Evolutionary conservation across 2,888 invertebrate genomes (phyloP).

Genomic region (Trilocha varians): DNA sequence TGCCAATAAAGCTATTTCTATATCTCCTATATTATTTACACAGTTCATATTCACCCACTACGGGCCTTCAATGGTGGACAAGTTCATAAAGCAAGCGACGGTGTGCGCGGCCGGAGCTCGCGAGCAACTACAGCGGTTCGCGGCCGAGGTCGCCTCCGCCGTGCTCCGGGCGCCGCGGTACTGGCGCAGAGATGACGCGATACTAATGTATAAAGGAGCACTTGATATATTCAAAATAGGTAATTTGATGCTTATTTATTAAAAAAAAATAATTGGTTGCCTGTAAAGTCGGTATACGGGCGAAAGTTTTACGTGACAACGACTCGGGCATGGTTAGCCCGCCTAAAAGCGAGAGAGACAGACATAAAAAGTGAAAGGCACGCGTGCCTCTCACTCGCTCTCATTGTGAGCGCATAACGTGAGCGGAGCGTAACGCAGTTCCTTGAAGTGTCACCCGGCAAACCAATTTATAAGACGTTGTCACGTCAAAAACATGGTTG

Average conservation of each 20-base stretch:
- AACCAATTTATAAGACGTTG: no score
- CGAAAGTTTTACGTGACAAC: no score
- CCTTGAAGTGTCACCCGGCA: no score
- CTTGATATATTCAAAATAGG: slow-evolving; percentile 76
- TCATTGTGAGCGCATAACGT: no score
- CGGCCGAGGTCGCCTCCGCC: slow-evolving; percentile 84
- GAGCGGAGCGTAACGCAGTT: no score
- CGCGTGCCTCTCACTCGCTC: no score
- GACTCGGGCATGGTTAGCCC: no score
- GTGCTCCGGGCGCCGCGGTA: slow-evolving; percentile 86
- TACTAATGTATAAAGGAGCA: slow-evolving; percentile 74
- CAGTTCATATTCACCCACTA: slow-evolving; percentile 83
- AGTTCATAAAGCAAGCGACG: slow-evolving; percentile 77
- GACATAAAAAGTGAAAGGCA: no score
- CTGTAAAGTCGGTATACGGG: no score
- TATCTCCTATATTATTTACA: neutral
- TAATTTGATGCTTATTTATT: slow-evolving; percentile 11
- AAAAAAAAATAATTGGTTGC: neutral
- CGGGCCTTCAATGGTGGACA: slow-evolving; percentile 76
- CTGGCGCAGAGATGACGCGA: slow-evolving; percentile 79
- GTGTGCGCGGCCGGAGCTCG: slow-evolving; percentile 77
- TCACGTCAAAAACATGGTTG: no score
- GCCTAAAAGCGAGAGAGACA: no score
- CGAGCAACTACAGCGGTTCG: slow-evolving; percentile 87
- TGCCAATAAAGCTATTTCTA: no score